phyloP scores from a whole-genome alignment of 2,888 invertebrate genomes.

The Apoda limacodes region DNA sequence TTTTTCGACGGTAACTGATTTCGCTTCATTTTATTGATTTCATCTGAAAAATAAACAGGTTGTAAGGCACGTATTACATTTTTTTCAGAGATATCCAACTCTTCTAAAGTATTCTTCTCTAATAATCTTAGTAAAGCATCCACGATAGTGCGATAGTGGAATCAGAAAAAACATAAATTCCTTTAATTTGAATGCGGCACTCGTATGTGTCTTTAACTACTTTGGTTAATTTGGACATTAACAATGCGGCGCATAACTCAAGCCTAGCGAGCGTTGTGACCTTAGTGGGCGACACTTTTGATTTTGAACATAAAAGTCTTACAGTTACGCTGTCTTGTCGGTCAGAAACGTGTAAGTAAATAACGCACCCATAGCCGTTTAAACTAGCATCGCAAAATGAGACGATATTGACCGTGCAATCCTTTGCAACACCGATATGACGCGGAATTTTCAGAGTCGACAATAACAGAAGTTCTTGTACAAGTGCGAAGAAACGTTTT shows the following conservation, averaged over 20 bases:
- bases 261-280: conserved; percentile 4
- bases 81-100: background rate
- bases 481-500: background rate
- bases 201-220: background rate
- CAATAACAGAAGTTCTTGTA: conserved; percentile 2
- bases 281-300: conserved; percentile 5
- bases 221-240: conserved; percentile 2
- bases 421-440: conserved; percentile 1
- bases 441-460: too few species aligned
- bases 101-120: background rate
- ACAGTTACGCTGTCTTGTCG: too few species aligned
- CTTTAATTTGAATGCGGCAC: background rate
- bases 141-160: background rate
- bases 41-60: background rate
- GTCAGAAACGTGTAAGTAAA: too few species aligned
- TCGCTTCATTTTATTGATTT: background rate
- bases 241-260: too few species aligned
- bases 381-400: conserved; percentile 6
- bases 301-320: conserved; percentile 4
- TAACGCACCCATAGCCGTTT: conserved; percentile 6
- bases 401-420: background rate
- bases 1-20: background rate
- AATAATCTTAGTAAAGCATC: background rate
- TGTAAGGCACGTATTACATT: background rate
- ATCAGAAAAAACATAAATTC: too few species aligned